Conservation (phyloP, 2,113 vertebrate species). For the Suricata suricatta region DNA sequence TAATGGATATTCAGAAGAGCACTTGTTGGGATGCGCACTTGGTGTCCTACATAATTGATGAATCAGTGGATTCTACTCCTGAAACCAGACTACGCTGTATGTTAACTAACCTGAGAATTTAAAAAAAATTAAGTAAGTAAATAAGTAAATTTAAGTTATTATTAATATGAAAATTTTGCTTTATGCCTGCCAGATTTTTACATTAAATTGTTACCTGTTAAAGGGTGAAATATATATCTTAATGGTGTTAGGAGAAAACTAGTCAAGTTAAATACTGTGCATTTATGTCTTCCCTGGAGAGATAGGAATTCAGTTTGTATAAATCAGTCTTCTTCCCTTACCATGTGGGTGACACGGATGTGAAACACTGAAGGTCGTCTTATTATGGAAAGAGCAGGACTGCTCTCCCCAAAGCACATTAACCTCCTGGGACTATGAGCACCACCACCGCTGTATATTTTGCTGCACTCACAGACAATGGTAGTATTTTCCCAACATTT, state of each 20-base stretch:
- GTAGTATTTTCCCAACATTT: neutral
- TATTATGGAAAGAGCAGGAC: neutral
- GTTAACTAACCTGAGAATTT: too few species aligned
- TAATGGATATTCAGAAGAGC: too few species aligned
- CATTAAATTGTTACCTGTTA: neutral
- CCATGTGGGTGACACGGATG: neutral
- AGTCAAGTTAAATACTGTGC: neutral
- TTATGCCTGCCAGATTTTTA: neutral
- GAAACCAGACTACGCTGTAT: too few species aligned
- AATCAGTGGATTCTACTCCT: too few species aligned
- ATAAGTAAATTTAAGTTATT: neutral
- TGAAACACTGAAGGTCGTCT: neutral
- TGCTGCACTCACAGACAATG: neutral
- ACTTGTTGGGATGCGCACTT: too few species aligned
- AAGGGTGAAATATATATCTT: neutral
- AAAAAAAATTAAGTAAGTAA: too few species aligned
- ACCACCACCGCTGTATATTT: neutral
- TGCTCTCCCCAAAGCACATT: neutral
- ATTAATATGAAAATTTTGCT: neutral
- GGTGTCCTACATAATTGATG: too few species aligned
- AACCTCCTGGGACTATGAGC: accelerated
- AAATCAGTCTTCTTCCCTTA: neutral
- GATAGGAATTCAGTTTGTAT: neutral
- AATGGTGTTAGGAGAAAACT: neutral
- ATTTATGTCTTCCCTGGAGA: neutral